Conservation (phyloP, 2,888 invertebrate genomes). For the Sminthurides aquaticus region DNA sequence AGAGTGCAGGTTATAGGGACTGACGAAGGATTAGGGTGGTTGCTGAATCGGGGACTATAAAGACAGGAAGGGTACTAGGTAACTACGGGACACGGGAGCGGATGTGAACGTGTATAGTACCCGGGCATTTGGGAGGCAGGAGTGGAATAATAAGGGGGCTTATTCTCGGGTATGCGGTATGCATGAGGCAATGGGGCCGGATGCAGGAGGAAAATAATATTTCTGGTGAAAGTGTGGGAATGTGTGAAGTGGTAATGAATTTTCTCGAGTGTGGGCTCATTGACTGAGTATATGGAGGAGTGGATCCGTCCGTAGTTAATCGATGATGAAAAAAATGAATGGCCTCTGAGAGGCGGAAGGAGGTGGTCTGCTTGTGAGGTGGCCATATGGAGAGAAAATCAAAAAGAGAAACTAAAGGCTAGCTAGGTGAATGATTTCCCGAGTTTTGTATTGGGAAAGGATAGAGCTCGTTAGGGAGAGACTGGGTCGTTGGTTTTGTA, state of each 20-base stretch:
- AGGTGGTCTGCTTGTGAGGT: neutral
- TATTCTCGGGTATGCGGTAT: too few relatives aligned
- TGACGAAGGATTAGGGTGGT: too few relatives aligned
- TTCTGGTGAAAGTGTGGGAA: neutral
- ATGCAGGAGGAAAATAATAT: neutral
- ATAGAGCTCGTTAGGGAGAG: constrained; percentile 14
- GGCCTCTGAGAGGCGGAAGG: neutral
- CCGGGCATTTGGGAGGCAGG: too few relatives aligned
- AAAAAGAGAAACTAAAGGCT: neutral
- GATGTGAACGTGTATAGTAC: too few relatives aligned
- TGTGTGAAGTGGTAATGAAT: neutral
- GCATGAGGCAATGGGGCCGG: too few relatives aligned
- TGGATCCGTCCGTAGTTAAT: neutral
- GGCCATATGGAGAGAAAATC: neutral
- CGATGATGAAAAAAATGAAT: neutral
- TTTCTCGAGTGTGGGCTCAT: neutral
- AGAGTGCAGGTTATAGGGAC: too few relatives aligned
- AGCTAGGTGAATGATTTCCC: too few relatives aligned
- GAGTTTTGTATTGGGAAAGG: neutral
- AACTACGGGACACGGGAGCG: too few relatives aligned
- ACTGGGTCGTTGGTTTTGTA: constrained; percentile 10
- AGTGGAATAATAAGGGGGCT: too few relatives aligned
- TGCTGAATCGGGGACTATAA: too few relatives aligned
- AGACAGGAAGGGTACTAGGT: too few relatives aligned
- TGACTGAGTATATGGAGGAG: too few relatives aligned